Base-by-base conservation (phyloP, 2,797 vertebrate genomes). In the Acanthiza pusilla region DNA sequence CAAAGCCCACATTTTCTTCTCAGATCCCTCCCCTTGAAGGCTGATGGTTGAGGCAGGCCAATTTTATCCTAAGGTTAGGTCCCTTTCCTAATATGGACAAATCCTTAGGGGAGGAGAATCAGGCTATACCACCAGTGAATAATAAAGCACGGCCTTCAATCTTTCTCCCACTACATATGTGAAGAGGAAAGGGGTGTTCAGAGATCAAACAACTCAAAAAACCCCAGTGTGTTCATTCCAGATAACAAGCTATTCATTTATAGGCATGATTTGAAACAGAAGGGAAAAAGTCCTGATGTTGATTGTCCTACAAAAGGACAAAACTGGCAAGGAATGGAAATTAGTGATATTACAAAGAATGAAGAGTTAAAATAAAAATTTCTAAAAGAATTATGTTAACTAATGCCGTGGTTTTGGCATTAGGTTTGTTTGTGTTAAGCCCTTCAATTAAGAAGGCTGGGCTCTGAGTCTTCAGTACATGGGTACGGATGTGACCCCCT, bases 261-360 rank as follows among this genome's bases (percentile, higher is more conserved):
- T 51, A 68, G 58, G 32, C 15, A 3, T 92, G 93, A 96, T 91
- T 89, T 72, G 65, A 96, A 95, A 91, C 93, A 97, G 92, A 85
- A 92, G 68, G 27, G 11, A 66, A 80, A 48, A 45, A 25, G 10
- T 72, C 65, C 47, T 25, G 30, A 68, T 26, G 65, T 57, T 74
- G 60, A 68, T 76, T 16, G 0, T 34, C 91, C 61, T 81, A 74
- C 32, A 72, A 72, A 89, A 90, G 63, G 45, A 92, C 67, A 95
- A 83, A 94, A 77, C n/a, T 88, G 84, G 43, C 73, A 91, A 80
- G n/a, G 61, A 89, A 88, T 68, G 65, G 43, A 88, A 91, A 96
- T 67, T 21, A 67, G 63, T 47, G 67, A 89, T 82, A 79, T 67
- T 76, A 74, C 27, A 74, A 94, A 92, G 65, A 93, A 93, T 20